Conservation (phyloP, 2,797 vertebrate species). For the Neosalanx taihuensis region DNA sequence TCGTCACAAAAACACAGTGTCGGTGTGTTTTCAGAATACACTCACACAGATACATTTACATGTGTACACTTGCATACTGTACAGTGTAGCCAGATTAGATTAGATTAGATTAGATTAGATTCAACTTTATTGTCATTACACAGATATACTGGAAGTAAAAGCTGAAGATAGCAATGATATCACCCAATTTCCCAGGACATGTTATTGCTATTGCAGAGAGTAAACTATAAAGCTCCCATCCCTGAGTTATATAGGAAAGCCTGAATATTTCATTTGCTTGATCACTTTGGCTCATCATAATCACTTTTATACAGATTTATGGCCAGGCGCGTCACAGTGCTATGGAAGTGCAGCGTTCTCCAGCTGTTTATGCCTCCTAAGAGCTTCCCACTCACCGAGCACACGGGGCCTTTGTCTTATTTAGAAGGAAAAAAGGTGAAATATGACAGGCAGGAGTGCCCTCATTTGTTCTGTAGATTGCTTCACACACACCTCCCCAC, state of each 20-base stretch:
- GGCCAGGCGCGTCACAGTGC: slow-evolving; percentile 63
- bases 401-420: slow-evolving; percentile 70
- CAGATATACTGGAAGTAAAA: slow-evolving; percentile 47
- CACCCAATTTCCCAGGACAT: slow-evolving; percentile 67
- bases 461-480: slow-evolving; percentile 72
- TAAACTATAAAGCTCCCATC: slow-evolving; percentile 67
- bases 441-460: slow-evolving; percentile 69
- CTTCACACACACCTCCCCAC: slow-evolving; percentile 69
- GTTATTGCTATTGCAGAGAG: slow-evolving; percentile 58
- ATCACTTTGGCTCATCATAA: slow-evolving; percentile 76
- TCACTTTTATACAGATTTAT: slow-evolving; percentile 73
- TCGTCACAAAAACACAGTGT: neutral
- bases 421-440: slow-evolving; percentile 69
- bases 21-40: neutral
- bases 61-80: neutral
- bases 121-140: too few relatives aligned
- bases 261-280: slow-evolving; percentile 77
- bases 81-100: slow-evolving; percentile 19
- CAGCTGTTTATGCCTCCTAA: slow-evolving; percentile 73
- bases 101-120: too few relatives aligned
- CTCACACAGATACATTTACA: neutral
- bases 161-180: slow-evolving; percentile 59
- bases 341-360: slow-evolving; percentile 62
- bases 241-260: slow-evolving; percentile 69
- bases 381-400: slow-evolving; percentile 62